Conservation (phyloP, 1,140 invertebrate genomes). For the Drosophila sp. region DNA sequence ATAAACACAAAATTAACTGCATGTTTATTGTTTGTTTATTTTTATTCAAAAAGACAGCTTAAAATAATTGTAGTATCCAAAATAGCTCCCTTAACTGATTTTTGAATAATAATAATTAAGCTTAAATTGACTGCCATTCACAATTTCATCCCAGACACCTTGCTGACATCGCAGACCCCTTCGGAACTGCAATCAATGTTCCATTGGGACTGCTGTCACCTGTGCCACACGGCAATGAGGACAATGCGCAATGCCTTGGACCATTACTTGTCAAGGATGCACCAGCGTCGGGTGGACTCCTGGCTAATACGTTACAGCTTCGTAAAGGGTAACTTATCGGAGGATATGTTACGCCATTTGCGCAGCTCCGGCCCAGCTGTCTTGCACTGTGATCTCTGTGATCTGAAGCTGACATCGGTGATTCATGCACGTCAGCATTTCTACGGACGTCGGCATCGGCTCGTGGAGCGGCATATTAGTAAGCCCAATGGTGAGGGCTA, state of each 20-base stretch:
- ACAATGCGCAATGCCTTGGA: slow-evolving; percentile 74
- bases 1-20: too few relatives aligned
- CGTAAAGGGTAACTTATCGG: slow-evolving; percentile 53
- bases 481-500: slow-evolving; percentile 75
- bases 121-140: not conserved
- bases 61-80: too few relatives aligned
- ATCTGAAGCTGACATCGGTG: slow-evolving; percentile 84
- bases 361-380: slow-evolving; percentile 34
- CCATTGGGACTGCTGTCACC: slow-evolving; percentile 58
- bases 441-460: slow-evolving; percentile 84
- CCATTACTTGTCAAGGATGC: slow-evolving; percentile 85
- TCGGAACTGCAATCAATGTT: slow-evolving; percentile 54
- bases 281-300: slow-evolving; percentile 84
- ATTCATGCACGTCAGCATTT: slow-evolving; percentile 85
- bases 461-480: slow-evolving; percentile 57
- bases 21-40: too few relatives aligned
- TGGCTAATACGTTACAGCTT: slow-evolving; percentile 74
- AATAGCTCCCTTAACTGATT: too few relatives aligned
- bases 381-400: slow-evolving; percentile 83
- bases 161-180: slow-evolving; percentile 7
- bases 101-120: too few relatives aligned
- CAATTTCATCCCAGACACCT: not conserved
- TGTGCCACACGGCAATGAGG: slow-evolving; percentile 60
- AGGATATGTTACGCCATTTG: slow-evolving; percentile 51
- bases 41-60: too few relatives aligned